Conservation (phyloP, 2,888 invertebrate species). For the Aleiodes alternator region DNA sequence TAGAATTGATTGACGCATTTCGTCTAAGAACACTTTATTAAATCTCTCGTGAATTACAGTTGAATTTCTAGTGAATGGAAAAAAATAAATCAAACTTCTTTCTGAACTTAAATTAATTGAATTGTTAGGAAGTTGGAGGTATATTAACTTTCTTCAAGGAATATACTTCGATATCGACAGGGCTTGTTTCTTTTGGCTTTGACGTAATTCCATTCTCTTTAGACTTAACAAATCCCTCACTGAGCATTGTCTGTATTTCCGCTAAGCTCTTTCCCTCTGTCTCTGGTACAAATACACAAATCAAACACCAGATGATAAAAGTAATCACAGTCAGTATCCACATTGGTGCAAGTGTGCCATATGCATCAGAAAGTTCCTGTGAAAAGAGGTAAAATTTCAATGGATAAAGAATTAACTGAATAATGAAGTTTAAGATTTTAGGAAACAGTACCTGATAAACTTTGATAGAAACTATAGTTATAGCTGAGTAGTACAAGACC, state of each 20-base stretch:
- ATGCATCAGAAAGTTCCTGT: conserved; percentile 64
- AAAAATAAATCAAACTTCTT: conserved; percentile 10
- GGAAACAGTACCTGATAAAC: conserved; percentile 69
- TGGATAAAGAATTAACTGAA: conserved; percentile 46
- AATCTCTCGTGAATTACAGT: conserved; percentile 14
- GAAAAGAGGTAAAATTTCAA: conserved; percentile 28
- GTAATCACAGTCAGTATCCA: conserved; percentile 67
- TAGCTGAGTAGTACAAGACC: conserved; percentile 69
- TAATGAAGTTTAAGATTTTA: conserved; percentile 7
- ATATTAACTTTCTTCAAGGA: conserved; percentile 15
- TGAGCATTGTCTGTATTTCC: conserved; percentile 68
- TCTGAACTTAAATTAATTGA: conserved; percentile 28
- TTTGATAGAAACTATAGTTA: conserved; percentile 65
- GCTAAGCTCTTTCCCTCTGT: conserved; percentile 73
- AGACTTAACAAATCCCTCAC: conserved; percentile 43
- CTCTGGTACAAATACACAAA: conserved; percentile 71
- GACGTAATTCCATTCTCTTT: conserved; percentile 1
- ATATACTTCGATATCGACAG: conserved; percentile 32
- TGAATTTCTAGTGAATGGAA: not conserved
- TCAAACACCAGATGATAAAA: conserved; percentile 66
- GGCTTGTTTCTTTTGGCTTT: conserved; percentile 4
- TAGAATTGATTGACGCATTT: not conserved
- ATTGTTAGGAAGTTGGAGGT: conserved; percentile 23
- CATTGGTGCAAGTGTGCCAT: conserved; percentile 67
- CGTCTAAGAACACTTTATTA: conserved; percentile 25